Base-by-base conservation (phyloP, 2,113 vertebrate genomes). In the Chroicocephalus ridibundus region DNA sequence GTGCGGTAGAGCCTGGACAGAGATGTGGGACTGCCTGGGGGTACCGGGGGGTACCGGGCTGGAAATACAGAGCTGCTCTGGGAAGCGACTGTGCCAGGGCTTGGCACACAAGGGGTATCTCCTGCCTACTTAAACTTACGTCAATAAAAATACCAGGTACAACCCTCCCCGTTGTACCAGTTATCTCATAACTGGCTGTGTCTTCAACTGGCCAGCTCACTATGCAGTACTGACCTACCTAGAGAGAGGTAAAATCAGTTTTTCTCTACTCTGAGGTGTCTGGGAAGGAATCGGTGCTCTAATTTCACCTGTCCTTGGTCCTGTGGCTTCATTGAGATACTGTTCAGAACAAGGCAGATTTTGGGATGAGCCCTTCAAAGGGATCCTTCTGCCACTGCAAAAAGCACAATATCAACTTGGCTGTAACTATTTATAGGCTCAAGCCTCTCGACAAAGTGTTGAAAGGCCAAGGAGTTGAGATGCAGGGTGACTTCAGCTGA, bases 391-490 rank as follows among this genome's bases (percentile, higher is more conserved):
- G 70, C 52, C 29, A 4, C 57, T 16, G 11, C 38, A 76, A 26
- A 65, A 93, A 80, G 27, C 52, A 66, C 19, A 16, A 12, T 19
- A 9, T 58, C 61, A 36, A 26, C 68, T 80, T 44, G 57, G 14
- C 52, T 86, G 15, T 2, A 47, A 71, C 38, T 90, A 78, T 83
- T 85, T 86, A 70, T 64, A 80, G 71, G 44, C 15, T 15, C 9
- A 46, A 86, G 18, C 9, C 27, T 82, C 66, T 82, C 31, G 16
- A 40, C 29, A 38, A 66, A 58, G 78, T 27, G 38, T 12, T 75
- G n/a, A 66, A 94, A 95, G 85, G 88, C 72, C 77, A 52, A 70
- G 60, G 85, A 90, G 46, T 74, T 86, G 20, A 86, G 88, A 95
- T 75, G 76, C 76, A 84, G 55, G 94, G 74, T 19, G 54, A 69